These are phyloP conservation scores for Oreortyx pictus DNA, from an alignment of 2,797 vertebrate species.

Conservation along the genomic window DNA sequence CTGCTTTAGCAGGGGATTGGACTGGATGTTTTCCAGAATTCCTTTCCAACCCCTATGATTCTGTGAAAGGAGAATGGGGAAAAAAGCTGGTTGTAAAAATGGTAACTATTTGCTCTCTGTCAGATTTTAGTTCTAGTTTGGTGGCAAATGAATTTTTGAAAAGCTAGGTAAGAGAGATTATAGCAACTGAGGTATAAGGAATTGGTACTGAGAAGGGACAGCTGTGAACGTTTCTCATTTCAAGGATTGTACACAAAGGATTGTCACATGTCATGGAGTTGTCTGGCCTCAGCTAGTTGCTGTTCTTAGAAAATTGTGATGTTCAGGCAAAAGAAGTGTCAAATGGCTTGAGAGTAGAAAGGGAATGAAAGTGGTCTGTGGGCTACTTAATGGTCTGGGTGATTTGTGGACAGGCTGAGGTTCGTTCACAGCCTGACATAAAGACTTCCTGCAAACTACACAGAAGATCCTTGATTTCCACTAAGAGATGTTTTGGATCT, in stretches of 20 bases:
- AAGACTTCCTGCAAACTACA: slow-evolving; percentile 21
- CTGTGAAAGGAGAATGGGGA: background rate
- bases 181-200: background rate
- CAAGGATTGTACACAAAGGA: rapidly evolving
- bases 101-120: background rate
- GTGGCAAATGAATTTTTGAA: background rate
- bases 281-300: background rate
- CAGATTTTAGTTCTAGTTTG: background rate
- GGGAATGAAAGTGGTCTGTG: background rate
- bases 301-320: background rate
- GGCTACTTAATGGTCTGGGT: background rate
- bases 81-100: background rate
- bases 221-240: background rate
- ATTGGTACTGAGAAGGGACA: background rate
- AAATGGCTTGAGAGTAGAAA: background rate
- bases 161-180: background rate
- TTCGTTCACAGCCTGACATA: background rate
- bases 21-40: no score
- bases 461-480: background rate
- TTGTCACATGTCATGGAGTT: background rate
- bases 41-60: no score
- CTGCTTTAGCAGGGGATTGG: no score
- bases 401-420: background rate
- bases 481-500: slow-evolving; percentile 44
- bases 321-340: background rate